Evolutionary conservation across 53 echinoderm and acorn worm genomes (phyloP).

Genomic region (Stichopus horrens): DNA sequence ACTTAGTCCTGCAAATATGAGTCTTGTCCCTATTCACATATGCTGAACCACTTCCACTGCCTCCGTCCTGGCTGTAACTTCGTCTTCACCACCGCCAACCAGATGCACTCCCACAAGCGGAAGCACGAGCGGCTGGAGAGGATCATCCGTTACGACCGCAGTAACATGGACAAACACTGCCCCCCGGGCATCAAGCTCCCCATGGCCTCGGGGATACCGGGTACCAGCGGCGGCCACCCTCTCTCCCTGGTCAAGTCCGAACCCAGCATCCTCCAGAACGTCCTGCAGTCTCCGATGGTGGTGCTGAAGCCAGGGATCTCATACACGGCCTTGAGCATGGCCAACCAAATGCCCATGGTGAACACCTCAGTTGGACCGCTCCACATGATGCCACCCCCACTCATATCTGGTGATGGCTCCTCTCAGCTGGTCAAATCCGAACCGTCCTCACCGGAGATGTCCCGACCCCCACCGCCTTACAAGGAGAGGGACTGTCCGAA

Average conservation of each 20-base stretch:
- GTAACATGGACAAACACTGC: conserved; percentile 19
- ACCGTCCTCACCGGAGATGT: conserved; percentile 37
- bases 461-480: conserved; percentile 40
- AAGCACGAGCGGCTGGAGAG: conserved; percentile 95
- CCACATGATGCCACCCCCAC: conserved; percentile 6
- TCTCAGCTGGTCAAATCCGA: background rate
- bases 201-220: background rate
- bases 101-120: conserved; percentile 99
- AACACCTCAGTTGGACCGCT: conserved; percentile 36
- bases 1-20: conserved; percentile 85
- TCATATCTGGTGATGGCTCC: background rate
- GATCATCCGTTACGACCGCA: conserved; percentile 79
- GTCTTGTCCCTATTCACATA: conserved; percentile 94
- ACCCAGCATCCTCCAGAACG: conserved; percentile 42
- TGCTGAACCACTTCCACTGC: conserved; percentile 99
- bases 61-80: conserved; percentile 94
- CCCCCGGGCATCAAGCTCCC: background rate
- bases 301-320: conserved; percentile 44
- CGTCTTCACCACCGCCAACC: conserved; percentile 98
- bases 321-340: conserved; percentile 20
- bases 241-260: conserved; percentile 42
- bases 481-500: conserved; percentile 21
- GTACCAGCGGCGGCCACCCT: background rate
- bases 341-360: conserved; percentile 37
- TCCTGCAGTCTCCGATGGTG: conserved; percentile 47